Evolutionary conservation across 2,888 invertebrate genomes (phyloP), one percentile per base, ranked within the genome.

Genomic region (Aspidiotus rigidus): DNA sequence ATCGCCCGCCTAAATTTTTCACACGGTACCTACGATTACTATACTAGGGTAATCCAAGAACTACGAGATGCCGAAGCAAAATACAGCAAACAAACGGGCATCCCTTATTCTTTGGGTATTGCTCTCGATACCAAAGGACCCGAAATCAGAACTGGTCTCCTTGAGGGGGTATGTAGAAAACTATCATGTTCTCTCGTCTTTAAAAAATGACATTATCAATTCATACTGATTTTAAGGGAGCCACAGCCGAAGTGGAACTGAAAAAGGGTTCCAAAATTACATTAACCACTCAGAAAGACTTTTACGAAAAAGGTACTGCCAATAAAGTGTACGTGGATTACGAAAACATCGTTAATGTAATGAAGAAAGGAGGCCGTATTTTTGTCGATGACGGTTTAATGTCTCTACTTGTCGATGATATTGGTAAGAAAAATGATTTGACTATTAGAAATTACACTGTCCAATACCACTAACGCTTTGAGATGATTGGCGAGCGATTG

Each of bases 71-170:
- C 96, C 0, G 89, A 87, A 73, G 86, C 84, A 75, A 89, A 86
- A 77, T 87, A 91, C 77, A 87, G 88, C 73, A 83, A 85, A 49
- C 87, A 86, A 75, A 77, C 86, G 11, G 88, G 88, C 55, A 83
- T 86, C 74, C 83, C 83, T 11, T 86, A 85, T 77, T 89, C 95
- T 0, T 83, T 97, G 59, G 98, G 95, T 56, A 92, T 99, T 77
- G 98, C 98, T 53, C 81, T 99, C 72, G 98, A 99, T 77, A 99
- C 98, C 10, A 98, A 98, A 79, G 98, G 98, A 6, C 97, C 98
- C 1, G 98, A 98, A 81, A 99, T 98, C 77, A 86, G 98, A 76
- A 98, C 97, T 71, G 98, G 98, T 15, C 84, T 97, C 44, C 82
- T 97, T 73, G 89, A 89, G 78, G 96, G 93, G 73, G 96, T 95